Evolutionary conservation across 37 sponge, comb jelly and placozoan species (phyloP).

Genomic region (Sycon ciliatum): DNA sequence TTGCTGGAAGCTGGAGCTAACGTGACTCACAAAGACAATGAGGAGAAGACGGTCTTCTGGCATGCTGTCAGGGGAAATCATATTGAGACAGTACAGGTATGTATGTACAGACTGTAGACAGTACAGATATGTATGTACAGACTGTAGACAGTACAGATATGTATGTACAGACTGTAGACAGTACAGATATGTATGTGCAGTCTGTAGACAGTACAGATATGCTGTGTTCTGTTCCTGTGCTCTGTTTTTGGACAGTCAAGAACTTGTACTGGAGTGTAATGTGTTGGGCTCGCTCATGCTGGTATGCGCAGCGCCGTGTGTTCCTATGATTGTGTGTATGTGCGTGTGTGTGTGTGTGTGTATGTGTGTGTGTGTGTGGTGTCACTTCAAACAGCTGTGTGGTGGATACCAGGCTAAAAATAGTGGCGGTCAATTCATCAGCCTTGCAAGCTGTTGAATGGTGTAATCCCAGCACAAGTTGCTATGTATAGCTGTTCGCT

Average conservation of each 20-base stretch:
- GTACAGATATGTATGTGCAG: neutral
- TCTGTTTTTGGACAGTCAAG: neutral
- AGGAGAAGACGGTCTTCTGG: slow-evolving; percentile 34
- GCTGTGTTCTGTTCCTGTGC: neutral
- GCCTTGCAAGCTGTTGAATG: no score
- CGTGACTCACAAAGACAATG: slow-evolving; percentile 17
- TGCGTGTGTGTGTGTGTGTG: no score
- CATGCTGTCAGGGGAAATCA: slow-evolving; percentile 33
- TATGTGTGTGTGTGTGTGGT: no score
- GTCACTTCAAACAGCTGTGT: no score
- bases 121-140: neutral
- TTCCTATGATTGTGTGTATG: no score
- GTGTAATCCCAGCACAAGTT: no score
- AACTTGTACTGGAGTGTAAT: slow-evolving; percentile 26
- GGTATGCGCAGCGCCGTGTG: no score
- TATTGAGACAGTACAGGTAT: slow-evolving; percentile 32
- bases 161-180: neutral
- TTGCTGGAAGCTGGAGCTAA: slow-evolving; percentile 33
- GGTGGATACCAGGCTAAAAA: no score
- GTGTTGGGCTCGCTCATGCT: no score
- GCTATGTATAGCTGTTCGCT: no score
- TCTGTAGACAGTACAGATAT: slow-evolving; percentile 21
- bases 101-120: neutral
- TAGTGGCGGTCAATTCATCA: no score
- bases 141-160: slow-evolving; percentile 21